phyloP scores from a whole-genome alignment of 2,888 invertebrate genomes.

The Caenorhabditis imperialis region DNA sequence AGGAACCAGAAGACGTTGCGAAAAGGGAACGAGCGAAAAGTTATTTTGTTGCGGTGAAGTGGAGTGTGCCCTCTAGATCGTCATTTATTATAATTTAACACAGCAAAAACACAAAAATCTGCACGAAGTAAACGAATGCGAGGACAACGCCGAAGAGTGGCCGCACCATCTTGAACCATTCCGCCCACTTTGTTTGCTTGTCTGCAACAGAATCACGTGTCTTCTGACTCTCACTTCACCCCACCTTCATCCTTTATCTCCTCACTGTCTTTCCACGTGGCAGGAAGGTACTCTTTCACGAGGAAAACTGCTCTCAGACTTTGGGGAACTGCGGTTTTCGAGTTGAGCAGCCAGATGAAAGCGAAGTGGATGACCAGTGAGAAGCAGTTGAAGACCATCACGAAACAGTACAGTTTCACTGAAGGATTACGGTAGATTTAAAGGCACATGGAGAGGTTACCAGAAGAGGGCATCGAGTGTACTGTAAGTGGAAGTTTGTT shows the following conservation, averaged over 20 bases:
- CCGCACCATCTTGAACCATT: slow-evolving; percentile 23
- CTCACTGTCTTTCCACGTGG: slow-evolving; percentile 24
- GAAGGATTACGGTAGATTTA: too few relatives aligned
- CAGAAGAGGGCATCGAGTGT: slow-evolving; percentile 41
- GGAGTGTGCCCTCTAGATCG: too few relatives aligned
- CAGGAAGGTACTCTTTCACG: slow-evolving; percentile 28
- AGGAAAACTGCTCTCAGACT: slow-evolving; percentile 2
- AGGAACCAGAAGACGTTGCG: neutral
- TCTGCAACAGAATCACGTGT: slow-evolving; percentile 6
- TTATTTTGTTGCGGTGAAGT: neutral
- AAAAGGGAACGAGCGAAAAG: neutral
- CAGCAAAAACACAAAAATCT: slow-evolving; percentile 13
- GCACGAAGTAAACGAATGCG: slow-evolving; percentile 8
- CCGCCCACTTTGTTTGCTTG: slow-evolving; percentile 3
- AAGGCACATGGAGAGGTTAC: slow-evolving; percentile 3
- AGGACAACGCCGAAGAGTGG: slow-evolving; percentile 3
- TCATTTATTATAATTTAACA: too few relatives aligned
- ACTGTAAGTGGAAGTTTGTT: slow-evolving; percentile 60
- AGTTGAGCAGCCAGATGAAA: slow-evolving; percentile 10
- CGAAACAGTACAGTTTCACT: slow-evolving; percentile 21
- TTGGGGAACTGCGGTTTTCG: slow-evolving; percentile 6
- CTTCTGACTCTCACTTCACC: too few relatives aligned
- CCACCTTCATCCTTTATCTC: slow-evolving; percentile 6
- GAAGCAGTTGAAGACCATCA: slow-evolving; percentile 20
- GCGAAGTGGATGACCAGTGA: slow-evolving; percentile 15